A percentile compares a stretch with the other conserved stretches of the same genome.
phyloP scores from a whole-genome alignment of 1,140 invertebrate species.

The Drosophila yakuba region DNA sequence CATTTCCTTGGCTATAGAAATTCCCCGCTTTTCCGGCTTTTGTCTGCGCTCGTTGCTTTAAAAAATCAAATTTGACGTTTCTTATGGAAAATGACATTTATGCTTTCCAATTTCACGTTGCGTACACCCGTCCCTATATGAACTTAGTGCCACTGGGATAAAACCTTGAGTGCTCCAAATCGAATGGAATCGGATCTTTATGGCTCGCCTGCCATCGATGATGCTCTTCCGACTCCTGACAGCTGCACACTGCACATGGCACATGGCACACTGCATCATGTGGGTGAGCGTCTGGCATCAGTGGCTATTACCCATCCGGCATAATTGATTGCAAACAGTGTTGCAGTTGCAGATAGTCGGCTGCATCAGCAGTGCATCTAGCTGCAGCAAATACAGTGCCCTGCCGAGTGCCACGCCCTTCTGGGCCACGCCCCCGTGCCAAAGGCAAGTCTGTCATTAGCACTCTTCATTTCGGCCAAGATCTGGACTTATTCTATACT shows the following conservation, averaged over 20 bases:
- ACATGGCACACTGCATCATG: conserved; percentile 9
- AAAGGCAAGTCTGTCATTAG: conserved; percentile 45
- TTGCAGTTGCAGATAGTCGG: conserved; percentile 20
- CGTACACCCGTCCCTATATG: conserved; percentile 40
- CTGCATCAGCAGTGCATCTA: conserved; percentile 9
- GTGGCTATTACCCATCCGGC: conserved; percentile 12
- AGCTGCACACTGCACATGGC: conserved; percentile 10
- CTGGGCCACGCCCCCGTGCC: conserved; percentile 1
- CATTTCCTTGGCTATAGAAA: conserved; percentile 57
- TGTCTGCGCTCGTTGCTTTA: conserved; percentile 26
- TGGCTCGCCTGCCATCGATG: conserved; percentile 16
- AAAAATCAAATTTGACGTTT: conserved; percentile 57
- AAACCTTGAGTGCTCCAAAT: neutral
- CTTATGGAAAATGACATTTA: conserved; percentile 52
- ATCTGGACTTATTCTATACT: neutral
- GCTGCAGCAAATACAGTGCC: conserved; percentile 16
- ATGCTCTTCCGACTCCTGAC: conserved; percentile 17
- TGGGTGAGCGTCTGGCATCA: conserved; percentile 5
- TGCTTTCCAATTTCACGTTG: conserved; percentile 50
- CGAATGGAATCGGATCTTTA: conserved; percentile 2
- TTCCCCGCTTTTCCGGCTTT: conserved; percentile 2
- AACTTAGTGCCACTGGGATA: conserved; percentile 32
- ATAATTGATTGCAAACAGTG: conserved; percentile 33
- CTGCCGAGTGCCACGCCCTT: conserved; percentile 19
- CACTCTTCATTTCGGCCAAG: conserved; percentile 25